Base-by-base conservation (phyloP, 1,140 invertebrate species). In the Sitodiplosis mosellana region DNA sequence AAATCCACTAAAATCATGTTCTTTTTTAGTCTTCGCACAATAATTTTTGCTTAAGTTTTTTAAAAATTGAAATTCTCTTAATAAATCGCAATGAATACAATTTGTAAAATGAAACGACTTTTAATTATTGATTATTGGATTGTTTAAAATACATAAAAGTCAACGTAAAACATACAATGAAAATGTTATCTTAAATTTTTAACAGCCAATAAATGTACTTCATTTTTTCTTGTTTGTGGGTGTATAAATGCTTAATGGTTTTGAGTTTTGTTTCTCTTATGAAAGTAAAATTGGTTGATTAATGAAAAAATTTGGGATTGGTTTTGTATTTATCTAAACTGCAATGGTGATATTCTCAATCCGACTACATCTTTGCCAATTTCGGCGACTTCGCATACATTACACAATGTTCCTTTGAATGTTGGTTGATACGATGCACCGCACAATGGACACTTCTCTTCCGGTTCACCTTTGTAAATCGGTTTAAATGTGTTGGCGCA, bases 391-490 rank as follows among this genome's bases (percentile, higher is more conserved):
- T 78, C 76, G 55, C 89, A 94, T 19, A 91, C 72, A 14, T 78
- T 78, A 61, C 95, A 99, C 0, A 94, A 63, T 43, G 72, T 71
- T 1, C 90, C 89, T 64, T 88, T 89, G 58, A 77, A 91, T 58
- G 90, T 75, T 0, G 92, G 88, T 43, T 84, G 68, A 65, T 88
- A 99, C 44, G 78, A 81, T 2, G 91, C 84, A n/a, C 75, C 77
- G 65, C 93, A 99, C 10, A 98, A 76, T 0, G 91, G 81, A 64
- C 94, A 99, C 55, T 90, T 95, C 4, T 87, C 79, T 62, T 95
- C 88, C 0, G 90, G 84, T 59, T 94, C 96, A 49, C 96, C 96
- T 58, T 82, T 73, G 54, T 99, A 99, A 47, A 99, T 90, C 0
- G 95, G 94, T 20, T 80, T 83, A 67, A 87, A 99, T 8, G 81